These are phyloP conservation scores for Cenopis cana DNA, from an alignment of 2,888 invertebrate species.

Conservation along the genomic window DNA sequence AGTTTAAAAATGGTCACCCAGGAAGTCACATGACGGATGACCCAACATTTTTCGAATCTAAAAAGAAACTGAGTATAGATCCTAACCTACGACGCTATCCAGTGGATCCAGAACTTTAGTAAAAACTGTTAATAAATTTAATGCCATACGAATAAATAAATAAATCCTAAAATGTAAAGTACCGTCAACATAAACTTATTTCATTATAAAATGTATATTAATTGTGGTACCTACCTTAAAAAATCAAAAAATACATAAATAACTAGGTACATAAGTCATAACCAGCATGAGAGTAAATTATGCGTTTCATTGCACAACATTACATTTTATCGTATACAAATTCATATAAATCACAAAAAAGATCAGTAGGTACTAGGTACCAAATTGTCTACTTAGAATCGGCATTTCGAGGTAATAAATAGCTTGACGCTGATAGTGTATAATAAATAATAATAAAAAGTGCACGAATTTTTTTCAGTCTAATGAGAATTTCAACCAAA, in stretches of 20 bases:
- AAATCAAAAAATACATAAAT: constrained; percentile 9
- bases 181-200: constrained; percentile 18
- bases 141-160: too few species aligned
- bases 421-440: too few species aligned
- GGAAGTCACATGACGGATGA: too few species aligned
- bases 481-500: not conserved
- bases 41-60: not conserved
- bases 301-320: not conserved
- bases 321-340: not conserved
- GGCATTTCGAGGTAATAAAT: too few species aligned
- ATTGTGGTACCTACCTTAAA: not conserved
- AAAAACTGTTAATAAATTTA: too few species aligned
- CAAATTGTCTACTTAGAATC: not conserved
- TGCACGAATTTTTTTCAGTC: not conserved
- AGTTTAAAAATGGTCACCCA: not conserved
- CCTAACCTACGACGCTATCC: too few species aligned
- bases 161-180: constrained; percentile 7
- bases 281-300: not conserved
- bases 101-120: too few species aligned
- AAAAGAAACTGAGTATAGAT: not conserved
- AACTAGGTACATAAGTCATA: constrained; percentile 1
- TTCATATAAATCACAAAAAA: not conserved
- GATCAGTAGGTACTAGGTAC: not conserved
- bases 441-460: too few species aligned
- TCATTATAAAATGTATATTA: constrained; percentile 17